Base-by-base conservation (phyloP, 92 coral and sea anemone genomes). In the Siderastrea radians region DNA sequence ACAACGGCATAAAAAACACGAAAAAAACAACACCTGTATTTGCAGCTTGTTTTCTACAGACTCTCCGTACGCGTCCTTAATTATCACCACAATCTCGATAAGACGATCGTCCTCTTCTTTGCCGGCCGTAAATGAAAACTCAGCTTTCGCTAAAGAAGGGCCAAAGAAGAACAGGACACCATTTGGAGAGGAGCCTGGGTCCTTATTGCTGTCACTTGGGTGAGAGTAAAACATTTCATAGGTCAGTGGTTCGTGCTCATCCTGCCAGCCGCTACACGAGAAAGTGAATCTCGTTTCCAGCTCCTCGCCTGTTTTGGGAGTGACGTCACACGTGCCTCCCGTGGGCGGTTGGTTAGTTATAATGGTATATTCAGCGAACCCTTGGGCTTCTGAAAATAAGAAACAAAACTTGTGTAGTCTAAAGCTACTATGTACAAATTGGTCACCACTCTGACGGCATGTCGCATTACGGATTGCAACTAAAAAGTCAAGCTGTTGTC, bases 51-150 rank as follows among this genome's bases (percentile, higher is more conserved):
- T 76, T 38, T 89, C 82, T 67, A 45, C 72, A 69, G 82, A 94
- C 74, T 93, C 96, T 68, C 93, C 95, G 68, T 81, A 95, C 4
- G 89, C 95, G 79, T 97, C 99, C 78, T 68, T 93, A 7, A 95
- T 96, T 74, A 89, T 72, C 49, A 95, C 82, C 38, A 54, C 72
- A 16, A 97, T 16, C 8, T 66, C 77, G 3, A 88, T 68, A 1
- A 68, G 57, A 69, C 91, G 66, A 79, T 86, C 77, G 51, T 68
- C 57, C 49, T 86, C 83, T 17, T 84, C 49, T 71, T 68, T 81
- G 19, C 97, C 98, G 12, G 96, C 91, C n/a, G 96, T 89, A 15
- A 97, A 88, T 43, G 83, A 68, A 70, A 90, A 82, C 78, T 75
- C 75, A 53, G 86, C 76, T 70, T 86, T 65, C 49, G 49, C 11